A percentile compares a stretch with the other conserved stretches of the same genome.
These are phyloP conservation scores for Atta texana DNA, from an alignment of 1,140 invertebrate genomes.

Conservation along the genomic window DNA sequence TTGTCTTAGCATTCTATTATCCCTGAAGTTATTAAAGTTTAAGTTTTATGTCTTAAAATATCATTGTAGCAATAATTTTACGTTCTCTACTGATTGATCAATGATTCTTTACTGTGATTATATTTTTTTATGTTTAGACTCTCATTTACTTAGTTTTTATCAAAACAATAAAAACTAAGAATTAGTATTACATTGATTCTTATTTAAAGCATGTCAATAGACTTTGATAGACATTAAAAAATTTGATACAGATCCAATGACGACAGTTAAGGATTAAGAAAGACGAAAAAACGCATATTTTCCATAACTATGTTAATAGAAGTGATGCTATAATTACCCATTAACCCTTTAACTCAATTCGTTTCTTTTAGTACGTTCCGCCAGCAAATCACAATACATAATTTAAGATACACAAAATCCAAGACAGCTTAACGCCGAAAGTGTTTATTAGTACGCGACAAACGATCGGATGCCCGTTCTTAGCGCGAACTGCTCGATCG, in stretches of 20 bases:
- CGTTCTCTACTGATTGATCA: too few relatives aligned
- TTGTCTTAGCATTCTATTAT: background rate
- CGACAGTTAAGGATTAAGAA: background rate
- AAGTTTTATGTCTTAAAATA: too few relatives aligned
- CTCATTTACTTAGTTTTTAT: too few relatives aligned
- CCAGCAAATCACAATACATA: background rate
- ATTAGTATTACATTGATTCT: too few relatives aligned
- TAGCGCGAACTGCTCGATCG: conserved; percentile 9
- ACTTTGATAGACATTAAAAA: too few relatives aligned
- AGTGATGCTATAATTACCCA: background rate
- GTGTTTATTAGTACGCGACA: conserved; percentile 30
- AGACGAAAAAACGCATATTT: background rate
- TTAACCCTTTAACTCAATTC: conserved; percentile 21
- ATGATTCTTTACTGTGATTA: background rate
- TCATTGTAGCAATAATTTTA: too few relatives aligned
- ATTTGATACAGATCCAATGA: too few relatives aligned
- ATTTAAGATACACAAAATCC: background rate
- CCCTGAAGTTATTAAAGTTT: background rate
- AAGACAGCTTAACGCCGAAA: conserved; percentile 9
- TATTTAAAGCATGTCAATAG: too few relatives aligned
- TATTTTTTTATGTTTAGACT: background rate
- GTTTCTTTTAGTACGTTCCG: background rate
- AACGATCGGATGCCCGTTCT: conserved; percentile 16
- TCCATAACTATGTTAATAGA: background rate
- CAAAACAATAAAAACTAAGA: too few relatives aligned